Evolutionary conservation across 2,113 vertebrate species (phyloP).

Genomic region (Casuarius casuarius): DNA sequence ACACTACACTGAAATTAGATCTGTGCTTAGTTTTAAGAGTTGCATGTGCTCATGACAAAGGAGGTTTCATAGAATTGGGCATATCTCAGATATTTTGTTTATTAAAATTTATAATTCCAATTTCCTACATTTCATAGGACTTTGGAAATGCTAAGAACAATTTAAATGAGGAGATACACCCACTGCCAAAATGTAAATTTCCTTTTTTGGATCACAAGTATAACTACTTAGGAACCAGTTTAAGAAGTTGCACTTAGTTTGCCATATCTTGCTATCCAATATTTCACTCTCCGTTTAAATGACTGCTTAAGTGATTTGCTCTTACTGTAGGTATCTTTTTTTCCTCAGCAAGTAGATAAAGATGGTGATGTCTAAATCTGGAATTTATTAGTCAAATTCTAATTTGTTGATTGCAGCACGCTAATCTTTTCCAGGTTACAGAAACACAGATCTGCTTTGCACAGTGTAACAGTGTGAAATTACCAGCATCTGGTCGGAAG

Average conservation of each 20-base stretch:
- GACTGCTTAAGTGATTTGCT: not conserved
- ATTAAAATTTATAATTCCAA: not conserved
- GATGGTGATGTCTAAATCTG: not conserved
- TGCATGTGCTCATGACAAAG: not conserved
- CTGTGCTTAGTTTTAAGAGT: not conserved
- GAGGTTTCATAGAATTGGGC: not conserved
- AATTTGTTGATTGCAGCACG: conserved; percentile 1
- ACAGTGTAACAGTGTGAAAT: not conserved
- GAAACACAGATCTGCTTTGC: not conserved
- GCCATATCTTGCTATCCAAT: not conserved
- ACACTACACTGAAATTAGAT: not conserved
- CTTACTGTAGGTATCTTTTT: not conserved
- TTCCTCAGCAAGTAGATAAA: not conserved
- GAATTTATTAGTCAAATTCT: not conserved
- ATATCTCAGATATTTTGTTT: not conserved
- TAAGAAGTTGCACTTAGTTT: not conserved
- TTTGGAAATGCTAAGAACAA: not conserved
- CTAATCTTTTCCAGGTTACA: not conserved
- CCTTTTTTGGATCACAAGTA: not conserved
- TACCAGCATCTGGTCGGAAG: not conserved
- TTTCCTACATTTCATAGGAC: not conserved
- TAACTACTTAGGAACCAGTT: not conserved
- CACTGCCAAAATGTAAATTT: not conserved
- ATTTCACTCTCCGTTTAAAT: not conserved
- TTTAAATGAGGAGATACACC: not conserved